A percentile compares a stretch with the other conserved stretches of the same genome.
phyloP scores from a whole-genome alignment of 2,888 invertebrate genomes.

The Elegia similella region DNA sequence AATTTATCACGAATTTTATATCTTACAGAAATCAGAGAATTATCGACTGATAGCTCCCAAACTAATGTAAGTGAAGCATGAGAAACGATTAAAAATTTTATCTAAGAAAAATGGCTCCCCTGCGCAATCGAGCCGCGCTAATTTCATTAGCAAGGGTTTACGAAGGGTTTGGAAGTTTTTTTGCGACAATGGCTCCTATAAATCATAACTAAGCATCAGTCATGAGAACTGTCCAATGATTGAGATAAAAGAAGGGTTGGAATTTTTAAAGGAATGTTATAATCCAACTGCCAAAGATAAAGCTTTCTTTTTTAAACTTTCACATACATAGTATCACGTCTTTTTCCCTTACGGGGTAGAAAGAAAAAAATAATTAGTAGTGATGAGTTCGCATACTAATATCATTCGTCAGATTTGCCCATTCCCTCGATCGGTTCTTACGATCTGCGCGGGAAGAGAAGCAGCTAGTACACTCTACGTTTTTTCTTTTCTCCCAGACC shows the following conservation, averaged over 20 bases:
- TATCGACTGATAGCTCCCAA: not conserved
- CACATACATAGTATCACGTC: too few relatives aligned
- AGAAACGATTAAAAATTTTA: constrained; percentile 62
- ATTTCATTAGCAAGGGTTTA: constrained; percentile 22
- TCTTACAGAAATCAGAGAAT: too few relatives aligned
- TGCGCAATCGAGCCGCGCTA: constrained; percentile 40
- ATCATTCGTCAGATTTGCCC: too few relatives aligned
- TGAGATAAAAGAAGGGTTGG: constrained; percentile 7
- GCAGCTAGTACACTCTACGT: too few relatives aligned
- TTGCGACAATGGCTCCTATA: constrained; percentile 8
- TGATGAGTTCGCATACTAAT: too few relatives aligned
- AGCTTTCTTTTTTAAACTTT: too few relatives aligned
- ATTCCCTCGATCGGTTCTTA: too few relatives aligned
- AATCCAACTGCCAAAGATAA: not conserved
- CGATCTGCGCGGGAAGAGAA: too few relatives aligned
- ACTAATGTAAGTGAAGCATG: constrained; percentile 19
- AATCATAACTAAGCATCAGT: constrained; percentile 10
- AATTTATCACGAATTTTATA: too few relatives aligned
- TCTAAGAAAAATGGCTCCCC: constrained; percentile 59
- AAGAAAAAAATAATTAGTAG: too few relatives aligned
- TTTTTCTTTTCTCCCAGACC: too few relatives aligned
- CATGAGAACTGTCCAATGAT: constrained; percentile 7
- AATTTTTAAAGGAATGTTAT: constrained; percentile 18
- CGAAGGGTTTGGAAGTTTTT: constrained; percentile 13
- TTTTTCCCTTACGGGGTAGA: too few relatives aligned